phyloP scores from a whole-genome alignment of 2,888 invertebrate species.

The Uloborus plumipes region DNA sequence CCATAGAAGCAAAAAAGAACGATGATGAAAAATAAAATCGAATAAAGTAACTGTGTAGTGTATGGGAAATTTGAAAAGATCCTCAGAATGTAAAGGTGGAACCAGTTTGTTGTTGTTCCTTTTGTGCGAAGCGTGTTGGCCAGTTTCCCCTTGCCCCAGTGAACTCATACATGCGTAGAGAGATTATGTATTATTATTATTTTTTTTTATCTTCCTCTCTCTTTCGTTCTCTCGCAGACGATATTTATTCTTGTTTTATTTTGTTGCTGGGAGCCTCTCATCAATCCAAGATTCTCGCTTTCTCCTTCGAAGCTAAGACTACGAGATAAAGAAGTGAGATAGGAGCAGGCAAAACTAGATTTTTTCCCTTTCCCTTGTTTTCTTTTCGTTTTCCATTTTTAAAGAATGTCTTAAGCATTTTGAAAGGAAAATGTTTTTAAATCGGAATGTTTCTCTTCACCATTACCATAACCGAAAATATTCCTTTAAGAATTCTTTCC shows the following conservation, averaged over 20 bases:
- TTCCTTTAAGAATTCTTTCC: no score
- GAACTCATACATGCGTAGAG: constrained; percentile 20
- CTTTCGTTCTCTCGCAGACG: background rate
- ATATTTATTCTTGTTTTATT: background rate
- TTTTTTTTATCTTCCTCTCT: constrained; percentile 7
- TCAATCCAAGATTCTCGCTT: constrained; percentile 35
- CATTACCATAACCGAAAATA: no score
- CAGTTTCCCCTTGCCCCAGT: constrained; percentile 22
- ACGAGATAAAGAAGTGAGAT: constrained; percentile 17
- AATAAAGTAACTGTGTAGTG: background rate
- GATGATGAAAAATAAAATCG: constrained; percentile 6
- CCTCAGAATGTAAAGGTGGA: background rate
- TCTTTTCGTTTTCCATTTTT: constrained; percentile 1
- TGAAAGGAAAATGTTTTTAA: no score
- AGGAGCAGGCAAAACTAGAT: constrained; percentile 14
- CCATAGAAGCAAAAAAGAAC: background rate
- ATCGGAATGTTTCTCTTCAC: no score
- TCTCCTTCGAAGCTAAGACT: constrained; percentile 17
- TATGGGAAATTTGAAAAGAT: constrained; percentile 7
- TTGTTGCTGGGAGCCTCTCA: constrained; percentile 36
- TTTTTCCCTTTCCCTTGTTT: constrained; percentile 5
- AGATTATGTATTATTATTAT: background rate
- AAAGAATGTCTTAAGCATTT: no score
- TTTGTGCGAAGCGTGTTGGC: constrained; percentile 18
- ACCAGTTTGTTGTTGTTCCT: constrained; percentile 29